Conservation (phyloP, 2,888 invertebrate species). For the Deilephila porcellus region DNA sequence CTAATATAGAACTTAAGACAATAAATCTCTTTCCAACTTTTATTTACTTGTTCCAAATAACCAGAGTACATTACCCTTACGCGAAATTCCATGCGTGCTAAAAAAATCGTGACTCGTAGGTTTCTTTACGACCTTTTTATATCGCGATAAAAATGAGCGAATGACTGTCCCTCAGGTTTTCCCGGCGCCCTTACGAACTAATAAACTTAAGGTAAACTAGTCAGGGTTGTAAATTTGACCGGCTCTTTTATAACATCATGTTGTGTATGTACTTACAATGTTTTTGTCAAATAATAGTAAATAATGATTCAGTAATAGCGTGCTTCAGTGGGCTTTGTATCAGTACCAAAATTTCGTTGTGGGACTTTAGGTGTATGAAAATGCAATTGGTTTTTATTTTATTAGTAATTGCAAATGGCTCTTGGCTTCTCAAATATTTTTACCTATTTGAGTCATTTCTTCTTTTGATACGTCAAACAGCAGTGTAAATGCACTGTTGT, state of each 20-base stretch:
- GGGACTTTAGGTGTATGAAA: too few relatives aligned
- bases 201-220: conserved; percentile 17
- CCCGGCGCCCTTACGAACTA: conserved; percentile 19
- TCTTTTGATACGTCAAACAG: too few relatives aligned
- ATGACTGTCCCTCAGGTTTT: conserved; percentile 11
- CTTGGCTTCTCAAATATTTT: too few relatives aligned
- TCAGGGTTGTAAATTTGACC: background rate
- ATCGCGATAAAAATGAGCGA: conserved; percentile 11
- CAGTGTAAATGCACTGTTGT: too few relatives aligned
- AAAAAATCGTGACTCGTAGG: conserved; percentile 18
- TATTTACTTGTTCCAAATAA: background rate
- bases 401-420: too few relatives aligned
- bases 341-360: too few relatives aligned
- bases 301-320: background rate
- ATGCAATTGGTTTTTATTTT: too few relatives aligned
- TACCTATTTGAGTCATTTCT: too few relatives aligned
- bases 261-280: background rate
- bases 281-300: background rate
- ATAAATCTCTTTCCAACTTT: background rate
- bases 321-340: background rate
- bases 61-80: conserved; percentile 10
- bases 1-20: background rate
- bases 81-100: conserved; percentile 29
- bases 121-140: conserved; percentile 23
- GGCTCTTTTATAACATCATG: background rate